These are phyloP conservation scores for Lymantria monacha DNA, from an alignment of 2,888 invertebrate species.

Conservation along the genomic window DNA sequence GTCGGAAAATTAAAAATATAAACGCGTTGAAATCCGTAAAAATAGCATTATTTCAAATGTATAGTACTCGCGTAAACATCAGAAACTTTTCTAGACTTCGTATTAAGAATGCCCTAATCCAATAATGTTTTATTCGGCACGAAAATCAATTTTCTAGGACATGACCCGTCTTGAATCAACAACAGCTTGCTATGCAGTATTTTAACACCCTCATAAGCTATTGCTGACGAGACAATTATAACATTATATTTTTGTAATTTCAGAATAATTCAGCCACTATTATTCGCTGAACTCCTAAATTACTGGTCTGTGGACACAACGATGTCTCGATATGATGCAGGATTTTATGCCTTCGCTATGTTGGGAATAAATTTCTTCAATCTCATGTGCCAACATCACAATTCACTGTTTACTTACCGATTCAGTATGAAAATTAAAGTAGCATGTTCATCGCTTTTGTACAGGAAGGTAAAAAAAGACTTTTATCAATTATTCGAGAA, in stretches of 20 bases:
- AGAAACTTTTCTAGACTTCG: no score
- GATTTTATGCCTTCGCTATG: slow-evolving; percentile 78
- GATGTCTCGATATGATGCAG: slow-evolving; percentile 72
- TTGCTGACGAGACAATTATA: no score
- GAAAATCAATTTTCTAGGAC: no score
- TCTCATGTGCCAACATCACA: slow-evolving; percentile 86
- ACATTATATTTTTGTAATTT: background rate
- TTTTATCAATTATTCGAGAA: background rate
- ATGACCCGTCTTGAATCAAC: no score
- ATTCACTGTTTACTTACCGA: slow-evolving; percentile 83
- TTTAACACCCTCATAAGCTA: no score
- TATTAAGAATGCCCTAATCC: no score
- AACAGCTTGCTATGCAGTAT: no score
- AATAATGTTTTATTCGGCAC: no score
- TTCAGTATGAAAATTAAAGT: slow-evolving; percentile 87
- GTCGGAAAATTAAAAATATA: no score
- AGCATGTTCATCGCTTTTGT: slow-evolving; percentile 87
- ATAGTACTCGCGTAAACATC: no score
- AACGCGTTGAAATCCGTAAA: no score
- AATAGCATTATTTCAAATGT: no score
- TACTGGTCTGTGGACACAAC: slow-evolving; percentile 74
- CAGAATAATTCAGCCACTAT: slow-evolving; percentile 78
- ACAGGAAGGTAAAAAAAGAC: slow-evolving; percentile 85
- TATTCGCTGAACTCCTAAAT: slow-evolving; percentile 74
- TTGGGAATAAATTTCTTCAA: slow-evolving; percentile 75